Evolutionary conservation across 2,888 invertebrate genomes (phyloP).

Genomic region (Protophormia terraenovae): DNA sequence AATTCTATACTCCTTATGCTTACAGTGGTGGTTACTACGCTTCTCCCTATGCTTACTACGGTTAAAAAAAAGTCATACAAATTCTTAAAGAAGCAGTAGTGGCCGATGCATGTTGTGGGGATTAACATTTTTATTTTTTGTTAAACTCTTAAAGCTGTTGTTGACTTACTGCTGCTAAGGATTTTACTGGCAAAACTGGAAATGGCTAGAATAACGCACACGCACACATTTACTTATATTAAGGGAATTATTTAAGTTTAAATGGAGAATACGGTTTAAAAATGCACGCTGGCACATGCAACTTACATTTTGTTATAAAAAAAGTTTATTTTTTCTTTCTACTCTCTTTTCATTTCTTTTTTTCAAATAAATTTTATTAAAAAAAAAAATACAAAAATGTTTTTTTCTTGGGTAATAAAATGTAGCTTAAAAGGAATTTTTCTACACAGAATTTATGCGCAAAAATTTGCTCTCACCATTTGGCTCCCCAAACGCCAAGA

Average conservation of each 20-base stretch:
- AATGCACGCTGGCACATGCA: constrained; percentile 72
- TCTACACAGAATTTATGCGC: background rate
- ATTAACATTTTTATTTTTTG: too few species aligned
- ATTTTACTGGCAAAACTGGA: background rate
- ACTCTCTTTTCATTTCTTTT: background rate
- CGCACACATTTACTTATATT: constrained; percentile 30
- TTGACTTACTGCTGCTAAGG: background rate
- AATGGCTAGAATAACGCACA: background rate
- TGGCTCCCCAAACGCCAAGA: background rate
- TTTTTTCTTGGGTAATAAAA: background rate
- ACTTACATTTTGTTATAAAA: constrained; percentile 68
- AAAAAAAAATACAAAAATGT: background rate
- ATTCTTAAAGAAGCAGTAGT: too few species aligned
- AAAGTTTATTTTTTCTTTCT: constrained; percentile 62
- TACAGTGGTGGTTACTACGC: constrained; percentile 75
- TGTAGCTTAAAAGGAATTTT: background rate
- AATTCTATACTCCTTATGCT: constrained; percentile 75
- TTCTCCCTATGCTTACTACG: constrained; percentile 78
- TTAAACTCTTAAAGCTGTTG: too few species aligned
- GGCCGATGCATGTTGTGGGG: too few species aligned
- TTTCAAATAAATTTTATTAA: constrained; percentile 3
- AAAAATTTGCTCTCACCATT: constrained; percentile 27
- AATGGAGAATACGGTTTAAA: constrained; percentile 70
- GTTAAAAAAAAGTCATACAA: too few species aligned
- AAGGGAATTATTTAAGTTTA: constrained; percentile 64